Evolutionary conservation across 1,140 invertebrate genomes (phyloP), one percentile per base, ranked within the genome.

Genomic region (Sipha flava): DNA sequence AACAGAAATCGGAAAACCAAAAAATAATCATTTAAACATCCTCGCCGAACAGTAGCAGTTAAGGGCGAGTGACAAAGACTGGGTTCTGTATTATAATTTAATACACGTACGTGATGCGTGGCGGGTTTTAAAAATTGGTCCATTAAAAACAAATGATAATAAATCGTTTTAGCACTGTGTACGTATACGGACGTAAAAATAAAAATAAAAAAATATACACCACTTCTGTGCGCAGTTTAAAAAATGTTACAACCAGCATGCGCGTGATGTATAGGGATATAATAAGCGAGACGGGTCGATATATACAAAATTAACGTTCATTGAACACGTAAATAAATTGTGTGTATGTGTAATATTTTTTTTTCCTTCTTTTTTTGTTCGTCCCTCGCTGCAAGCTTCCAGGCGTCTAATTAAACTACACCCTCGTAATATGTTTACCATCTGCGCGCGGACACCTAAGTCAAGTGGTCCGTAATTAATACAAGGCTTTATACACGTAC

Each of bases 291-390:
- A 66, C 34, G 34, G 34, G 31, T 66, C n/a, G 62, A 66, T 66
- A 66, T 66, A n/a, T n/a, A 66, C 34, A 66, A 66, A 66, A 66
- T 66, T 66, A 66, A 66, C 64, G 64, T 66, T 26, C 64, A 66
- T 66, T 66, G 64, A 66, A 66, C 64, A 66, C 64, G 37, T 66
- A 23, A 66, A 66, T 66, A n/a, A n/a, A n/a, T n/a, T n/a, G n/a
- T 21, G 64, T 40, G 23, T 43, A 43, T 66, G 37, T 26, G 26
- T 66, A 16, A 23, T 23, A 23, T 23, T 16, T 40, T 40, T 7
- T 1, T 7, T 4, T 66, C 64, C 5, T 21, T 14, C 34, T 9
- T 37, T 1, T 43, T 7, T 43, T 12, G 9, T 12, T 3, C 3
- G 59, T 12, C 59, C n/a, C n/a, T 9, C 31, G 18, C 16, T n/a